Conservation (phyloP, 2,888 invertebrate species). For the Steinernema hermaphroditum region DNA sequence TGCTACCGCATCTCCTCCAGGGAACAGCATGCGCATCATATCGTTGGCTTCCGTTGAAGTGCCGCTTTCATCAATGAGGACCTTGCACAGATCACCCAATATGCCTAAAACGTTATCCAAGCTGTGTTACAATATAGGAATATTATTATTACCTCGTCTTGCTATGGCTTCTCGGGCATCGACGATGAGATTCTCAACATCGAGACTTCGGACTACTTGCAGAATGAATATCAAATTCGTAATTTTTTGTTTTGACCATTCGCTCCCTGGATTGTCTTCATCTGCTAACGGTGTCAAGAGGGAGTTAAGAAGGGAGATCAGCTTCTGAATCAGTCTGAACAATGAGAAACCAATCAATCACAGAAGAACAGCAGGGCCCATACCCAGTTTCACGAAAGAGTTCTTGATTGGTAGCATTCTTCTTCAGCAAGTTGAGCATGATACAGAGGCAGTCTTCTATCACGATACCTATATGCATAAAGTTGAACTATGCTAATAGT, state of each 20-base stretch:
- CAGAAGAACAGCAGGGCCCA: no score
- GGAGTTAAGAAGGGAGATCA: constrained; percentile 75
- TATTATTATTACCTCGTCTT: no score
- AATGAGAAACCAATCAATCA: no score
- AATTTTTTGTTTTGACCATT: constrained; percentile 73
- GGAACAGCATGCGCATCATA: constrained; percentile 56
- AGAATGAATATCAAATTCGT: constrained; percentile 90
- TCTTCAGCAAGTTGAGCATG: constrained; percentile 87
- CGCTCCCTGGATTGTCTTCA: constrained; percentile 64
- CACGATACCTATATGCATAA: constrained; percentile 74
- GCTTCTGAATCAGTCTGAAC: constrained; percentile 84
- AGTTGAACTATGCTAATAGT: no score
- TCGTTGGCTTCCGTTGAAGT: constrained; percentile 82
- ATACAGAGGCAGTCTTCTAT: constrained; percentile 94
- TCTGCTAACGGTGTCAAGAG: constrained; percentile 73
- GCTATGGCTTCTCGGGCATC: constrained; percentile 87
- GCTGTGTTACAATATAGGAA: background rate
- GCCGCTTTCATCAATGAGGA: constrained; percentile 86
- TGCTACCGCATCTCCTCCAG: constrained; percentile 66
- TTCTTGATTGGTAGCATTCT: constrained; percentile 95
- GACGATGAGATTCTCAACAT: constrained; percentile 78
- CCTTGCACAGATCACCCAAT: constrained; percentile 80
- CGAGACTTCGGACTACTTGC: constrained; percentile 83
- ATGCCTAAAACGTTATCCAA: constrained; percentile 71
- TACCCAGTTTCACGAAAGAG: constrained; percentile 85